Evolutionary conservation across 2,797 vertebrate species (phyloP).

Genomic region (Carcharodon carcharias): DNA sequence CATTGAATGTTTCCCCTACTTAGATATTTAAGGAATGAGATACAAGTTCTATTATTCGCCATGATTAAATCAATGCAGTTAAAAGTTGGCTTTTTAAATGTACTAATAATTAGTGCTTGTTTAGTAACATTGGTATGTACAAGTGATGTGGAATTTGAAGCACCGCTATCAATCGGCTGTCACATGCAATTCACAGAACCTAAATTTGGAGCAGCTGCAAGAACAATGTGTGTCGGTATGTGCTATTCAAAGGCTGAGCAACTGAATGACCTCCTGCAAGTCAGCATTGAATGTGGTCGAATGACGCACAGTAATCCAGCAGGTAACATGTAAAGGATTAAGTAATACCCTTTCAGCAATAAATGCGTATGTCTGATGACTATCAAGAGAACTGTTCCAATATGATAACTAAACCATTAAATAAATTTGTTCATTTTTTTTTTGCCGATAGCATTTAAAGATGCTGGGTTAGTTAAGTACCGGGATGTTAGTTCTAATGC

Average conservation of each 20-base stretch:
- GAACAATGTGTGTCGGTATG: constrained; percentile 40
- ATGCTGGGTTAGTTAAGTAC: background rate
- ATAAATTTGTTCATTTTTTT: background rate
- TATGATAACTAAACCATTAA: background rate
- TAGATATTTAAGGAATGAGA: background rate
- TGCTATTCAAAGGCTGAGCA: constrained; percentile 38
- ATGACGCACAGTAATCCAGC: constrained; percentile 40
- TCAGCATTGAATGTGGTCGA: constrained; percentile 40
- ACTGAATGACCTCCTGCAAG: constrained; percentile 39
- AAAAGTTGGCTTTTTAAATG: background rate
- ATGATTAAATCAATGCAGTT: background rate
- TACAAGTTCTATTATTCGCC: background rate
- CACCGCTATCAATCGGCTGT: background rate
- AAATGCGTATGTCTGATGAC: background rate
- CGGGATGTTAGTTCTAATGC: background rate
- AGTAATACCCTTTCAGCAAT: background rate
- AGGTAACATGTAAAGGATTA: constrained; percentile 34
- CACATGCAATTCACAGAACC: constrained; percentile 33
- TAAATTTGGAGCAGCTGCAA: constrained; percentile 33
- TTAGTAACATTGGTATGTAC: background rate
- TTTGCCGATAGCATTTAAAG: background rate
- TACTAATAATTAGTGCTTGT: background rate
- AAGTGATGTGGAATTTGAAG: background rate
- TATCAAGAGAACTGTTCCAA: background rate
- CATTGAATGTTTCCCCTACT: background rate